Evolutionary conservation across 2,113 vertebrate species (phyloP), one percentile per base, ranked within the genome.

Genomic region (Pimephales promelas): DNA sequence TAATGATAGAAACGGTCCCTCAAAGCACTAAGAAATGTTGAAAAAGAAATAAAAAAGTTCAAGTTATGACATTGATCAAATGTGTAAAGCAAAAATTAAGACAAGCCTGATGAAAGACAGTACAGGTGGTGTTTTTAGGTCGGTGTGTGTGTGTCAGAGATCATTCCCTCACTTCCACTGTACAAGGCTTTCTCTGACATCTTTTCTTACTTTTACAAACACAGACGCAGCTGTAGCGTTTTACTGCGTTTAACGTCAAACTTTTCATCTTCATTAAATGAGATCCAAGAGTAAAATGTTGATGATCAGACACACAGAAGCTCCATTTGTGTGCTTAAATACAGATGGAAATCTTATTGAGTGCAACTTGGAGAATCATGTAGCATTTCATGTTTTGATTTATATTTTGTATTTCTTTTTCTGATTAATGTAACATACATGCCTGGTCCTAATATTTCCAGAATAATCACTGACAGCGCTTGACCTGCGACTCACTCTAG

Each of bases 291-390:
- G 52, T 56, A 56, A 22, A 3, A 18, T 56, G 10, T 59, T 24
- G 56, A 13, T 11, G 24, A 24, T 26, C 57, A 11, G 8, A 28
- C 18, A 11, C 24, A 28, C 36, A 59, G 66, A 9, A n/a, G 22
- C 56, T 61, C 24, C 31, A 40, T 22, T 43, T 64, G 14, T 31
- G 28, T 20, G 26, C 26, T 34, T 8, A 10, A 66, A 66, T 22
- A 71, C 34, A 40, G 49, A 68, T 56, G 36, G 74, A 61, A 79
- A 83, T 83, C 80, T 86, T 86, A 83, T 83, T 6, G 84, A 79
- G 80, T 82, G 73, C 73, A 83, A 10, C 13, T 16, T 66, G 62
- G 56, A 26, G 13, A 40, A 81, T 70, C 66, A 2, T 0, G 3
- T 1, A 22, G 64, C 31, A 0, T 10, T 68, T 36, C 18, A 36